Evolutionary conservation across 2,797 vertebrate species (phyloP).

Genomic region (Myioborus miniatus): DNA sequence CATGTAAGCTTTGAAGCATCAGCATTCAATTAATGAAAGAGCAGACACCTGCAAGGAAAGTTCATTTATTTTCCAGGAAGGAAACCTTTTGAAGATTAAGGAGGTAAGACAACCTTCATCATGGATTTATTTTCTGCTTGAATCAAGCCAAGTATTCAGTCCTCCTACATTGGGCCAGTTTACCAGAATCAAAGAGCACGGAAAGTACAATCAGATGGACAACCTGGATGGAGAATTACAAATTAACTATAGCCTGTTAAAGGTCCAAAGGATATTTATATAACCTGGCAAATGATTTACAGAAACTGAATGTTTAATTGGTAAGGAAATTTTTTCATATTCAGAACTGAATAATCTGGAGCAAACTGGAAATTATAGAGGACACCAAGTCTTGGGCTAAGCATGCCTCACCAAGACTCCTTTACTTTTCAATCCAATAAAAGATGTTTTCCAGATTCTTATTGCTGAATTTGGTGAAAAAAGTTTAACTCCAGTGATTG

Average conservation of each 20-base stretch:
- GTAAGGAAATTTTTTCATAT: not conserved
- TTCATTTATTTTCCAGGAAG: constrained; percentile 20
- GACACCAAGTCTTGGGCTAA: not conserved
- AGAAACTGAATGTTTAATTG: not conserved
- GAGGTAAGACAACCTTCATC: not conserved
- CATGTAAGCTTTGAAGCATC: not conserved
- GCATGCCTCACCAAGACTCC: not conserved
- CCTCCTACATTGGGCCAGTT: not conserved
- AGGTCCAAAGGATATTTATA: not conserved
- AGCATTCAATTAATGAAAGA: constrained; percentile 26
- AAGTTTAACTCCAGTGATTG: not conserved
- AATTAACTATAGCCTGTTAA: not conserved
- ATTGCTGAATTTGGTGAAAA: not conserved
- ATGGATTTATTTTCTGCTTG: not conserved
- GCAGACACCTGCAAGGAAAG: constrained; percentile 18
- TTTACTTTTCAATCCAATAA: not conserved
- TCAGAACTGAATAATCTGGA: not conserved
- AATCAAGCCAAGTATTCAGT: not conserved
- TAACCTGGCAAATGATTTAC: constrained; percentile 1
- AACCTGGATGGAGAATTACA: not conserved
- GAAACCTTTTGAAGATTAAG: not conserved
- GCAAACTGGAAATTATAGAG: not conserved
- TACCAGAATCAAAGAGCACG: not conserved
- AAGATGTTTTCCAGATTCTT: not conserved
- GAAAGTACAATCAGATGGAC: not conserved